phyloP scores from a whole-genome alignment of 2,888 invertebrate genomes.

The Mesorhabditis belari region DNA sequence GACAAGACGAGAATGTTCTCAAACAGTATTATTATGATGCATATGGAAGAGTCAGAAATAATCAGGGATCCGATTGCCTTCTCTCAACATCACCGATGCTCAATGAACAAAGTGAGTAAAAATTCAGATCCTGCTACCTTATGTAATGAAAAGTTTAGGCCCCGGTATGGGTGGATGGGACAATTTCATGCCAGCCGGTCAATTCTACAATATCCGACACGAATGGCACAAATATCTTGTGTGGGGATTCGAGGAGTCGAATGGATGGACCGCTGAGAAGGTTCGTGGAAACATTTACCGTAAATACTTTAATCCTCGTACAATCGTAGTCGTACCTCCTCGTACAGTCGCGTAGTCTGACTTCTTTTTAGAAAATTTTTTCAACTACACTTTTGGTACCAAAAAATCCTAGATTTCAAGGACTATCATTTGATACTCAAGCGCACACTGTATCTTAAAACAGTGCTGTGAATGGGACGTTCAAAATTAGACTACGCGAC shows the following conservation, averaged over 20 bases:
- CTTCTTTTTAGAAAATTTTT: too few species aligned
- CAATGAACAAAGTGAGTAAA: neutral
- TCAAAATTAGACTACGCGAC: too few species aligned
- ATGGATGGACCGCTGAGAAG: neutral
- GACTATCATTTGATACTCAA: too few species aligned
- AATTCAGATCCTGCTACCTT: neutral
- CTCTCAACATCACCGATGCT: conserved; percentile 1
- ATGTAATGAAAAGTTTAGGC: neutral
- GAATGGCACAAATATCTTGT: neutral
- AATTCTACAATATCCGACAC: neutral
- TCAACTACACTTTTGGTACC: too few species aligned
- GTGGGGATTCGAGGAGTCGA: neutral
- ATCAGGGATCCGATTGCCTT: neutral
- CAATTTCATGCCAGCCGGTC: neutral
- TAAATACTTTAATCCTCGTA: too few species aligned
- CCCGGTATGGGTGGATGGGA: neutral
- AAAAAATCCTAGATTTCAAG: too few species aligned
- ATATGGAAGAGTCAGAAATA: neutral
- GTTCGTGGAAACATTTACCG: too few species aligned
- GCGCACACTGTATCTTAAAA: too few species aligned
- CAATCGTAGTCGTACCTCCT: too few species aligned
- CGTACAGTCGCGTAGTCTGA: too few species aligned
- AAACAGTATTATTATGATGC: conserved; percentile 3
- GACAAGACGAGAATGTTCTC: neutral
- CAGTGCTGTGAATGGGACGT: too few species aligned